Base-by-base conservation (phyloP, 1,140 invertebrate genomes). In the Agraylea sexmaculata region DNA sequence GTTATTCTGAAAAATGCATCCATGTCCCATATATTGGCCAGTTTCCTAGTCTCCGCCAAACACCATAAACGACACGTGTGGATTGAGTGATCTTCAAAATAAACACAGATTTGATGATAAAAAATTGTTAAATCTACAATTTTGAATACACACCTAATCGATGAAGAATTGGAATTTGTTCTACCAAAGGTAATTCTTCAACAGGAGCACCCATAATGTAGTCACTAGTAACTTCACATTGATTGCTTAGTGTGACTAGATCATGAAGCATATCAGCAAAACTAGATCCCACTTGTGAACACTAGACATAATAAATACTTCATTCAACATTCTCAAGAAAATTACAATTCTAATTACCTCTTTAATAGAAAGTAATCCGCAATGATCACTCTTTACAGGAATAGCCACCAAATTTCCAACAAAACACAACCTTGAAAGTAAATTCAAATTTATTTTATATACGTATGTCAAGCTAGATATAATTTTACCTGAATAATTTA, bases 131-230 rank as follows among this genome's bases (percentile, higher is more conserved):
- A n/a, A 37, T 23, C 11, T 25, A 25, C 15, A 10, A 6, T 10
- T 37, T 23, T 20, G 21, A 36, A 18, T 29, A 40, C 11, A 35
- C 53, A 76, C 75, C 75, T 37, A 84, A 62, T 52, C 81, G 66
- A 55, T 86, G 82, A 3, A 86, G 61, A 25, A 84, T 72, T 3
- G 82, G 77, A 54, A 86, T 85, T 60, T 86, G 81, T 52, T 86
- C 83, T 0, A 81, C 78, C 4, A 85, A 63, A 0, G 82, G 80
- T 31, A 84, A 51, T 47, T 84, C 74, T 43, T 79, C 75, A 10
- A 78, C 52, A 1, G 75, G 74, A 1, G 75, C 74, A 2, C 74
- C 75, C 33, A 74, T 52, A 13, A 75, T 70, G 62, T 75, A 77
- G 40, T 78, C 73, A 43, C 70, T 73, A 0, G 75, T 74, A 0